A percentile compares a stretch with the other conserved stretches of the same genome.
phyloP scores from a whole-genome alignment of 2,113 vertebrate genomes.

The Ptyas mucosa region DNA sequence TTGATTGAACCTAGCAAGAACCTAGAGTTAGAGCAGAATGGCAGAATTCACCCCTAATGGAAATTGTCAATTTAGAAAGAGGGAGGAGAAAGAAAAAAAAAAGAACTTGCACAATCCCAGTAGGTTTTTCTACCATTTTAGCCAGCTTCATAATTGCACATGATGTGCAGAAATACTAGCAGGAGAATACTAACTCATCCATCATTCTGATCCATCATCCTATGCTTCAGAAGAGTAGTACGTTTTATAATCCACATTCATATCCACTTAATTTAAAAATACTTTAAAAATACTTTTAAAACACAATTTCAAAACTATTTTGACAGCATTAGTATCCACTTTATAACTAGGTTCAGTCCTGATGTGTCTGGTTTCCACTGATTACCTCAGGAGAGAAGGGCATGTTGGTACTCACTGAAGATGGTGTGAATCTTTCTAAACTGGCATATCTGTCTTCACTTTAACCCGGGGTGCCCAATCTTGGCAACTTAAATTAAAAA shows the following conservation, averaged over 20 bases:
- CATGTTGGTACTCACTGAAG: not conserved
- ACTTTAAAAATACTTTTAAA: not conserved
- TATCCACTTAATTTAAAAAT: not conserved
- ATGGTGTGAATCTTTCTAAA: not conserved
- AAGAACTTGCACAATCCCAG: not conserved
- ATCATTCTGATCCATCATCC: not conserved
- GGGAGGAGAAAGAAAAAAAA: not conserved
- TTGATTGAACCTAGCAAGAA: not conserved
- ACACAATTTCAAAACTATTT: not conserved
- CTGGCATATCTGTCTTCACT: not conserved
- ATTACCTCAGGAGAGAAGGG: not conserved
- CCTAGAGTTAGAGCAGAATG: not conserved
- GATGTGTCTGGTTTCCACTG: not conserved
- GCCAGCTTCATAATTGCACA: not conserved
- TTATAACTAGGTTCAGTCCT: not conserved
- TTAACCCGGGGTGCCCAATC: no score
- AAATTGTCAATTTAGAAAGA: not conserved
- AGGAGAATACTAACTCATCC: not conserved
- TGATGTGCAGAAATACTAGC: not conserved
- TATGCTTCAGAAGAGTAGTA: not conserved
- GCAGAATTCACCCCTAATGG: no score
- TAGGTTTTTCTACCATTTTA: not conserved
- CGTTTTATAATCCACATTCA: not conserved
- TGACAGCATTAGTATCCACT: not conserved
- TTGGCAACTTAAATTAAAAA: no score